These are phyloP conservation scores for Lepidochitona cinerea DNA, from an alignment of 2,888 invertebrate species.

Conservation along the genomic window DNA sequence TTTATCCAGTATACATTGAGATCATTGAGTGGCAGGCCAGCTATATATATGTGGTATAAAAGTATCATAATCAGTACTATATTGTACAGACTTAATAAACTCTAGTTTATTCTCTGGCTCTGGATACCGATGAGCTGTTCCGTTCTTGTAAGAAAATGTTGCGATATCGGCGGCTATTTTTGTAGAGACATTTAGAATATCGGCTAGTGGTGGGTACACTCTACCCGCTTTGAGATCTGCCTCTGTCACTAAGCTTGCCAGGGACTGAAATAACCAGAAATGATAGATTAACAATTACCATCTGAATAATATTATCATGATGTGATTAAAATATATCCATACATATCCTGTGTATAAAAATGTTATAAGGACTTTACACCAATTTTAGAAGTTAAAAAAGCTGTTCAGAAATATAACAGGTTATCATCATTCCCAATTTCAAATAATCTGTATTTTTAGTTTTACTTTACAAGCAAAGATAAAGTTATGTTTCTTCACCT, in stretches of 20 bases:
- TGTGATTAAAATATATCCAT: background rate
- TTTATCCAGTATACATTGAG: too few species aligned
- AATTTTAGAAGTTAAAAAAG: background rate
- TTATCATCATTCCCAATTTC: too few species aligned
- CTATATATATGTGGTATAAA: slow-evolving; percentile 72
- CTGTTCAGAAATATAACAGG: too few species aligned
- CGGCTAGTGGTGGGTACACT: slow-evolving; percentile 90
- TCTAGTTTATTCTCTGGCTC: slow-evolving; percentile 74
- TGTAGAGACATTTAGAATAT: slow-evolving; percentile 88
- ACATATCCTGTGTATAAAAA: background rate
- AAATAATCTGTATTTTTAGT: too few species aligned
- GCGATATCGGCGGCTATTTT: slow-evolving; percentile 87
- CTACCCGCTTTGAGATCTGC: slow-evolving; percentile 86
- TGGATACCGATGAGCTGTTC: slow-evolving; percentile 73
- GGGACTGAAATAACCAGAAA: slow-evolving; percentile 75
- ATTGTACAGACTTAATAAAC: slow-evolving; percentile 69
- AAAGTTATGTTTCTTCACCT: slow-evolving; percentile 73
- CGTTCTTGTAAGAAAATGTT: slow-evolving; percentile 82
- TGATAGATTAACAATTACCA: background rate
- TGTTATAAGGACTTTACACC: background rate
- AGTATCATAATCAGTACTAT: slow-evolving; percentile 70
- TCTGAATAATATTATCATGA: background rate
- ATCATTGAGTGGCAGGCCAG: too few species aligned
- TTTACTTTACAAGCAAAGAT: too few species aligned
- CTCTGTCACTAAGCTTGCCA: slow-evolving; percentile 86